These are phyloP conservation scores for Batillaria attramentaria DNA, from an alignment of 1,140 invertebrate genomes.

Conservation along the genomic window DNA sequence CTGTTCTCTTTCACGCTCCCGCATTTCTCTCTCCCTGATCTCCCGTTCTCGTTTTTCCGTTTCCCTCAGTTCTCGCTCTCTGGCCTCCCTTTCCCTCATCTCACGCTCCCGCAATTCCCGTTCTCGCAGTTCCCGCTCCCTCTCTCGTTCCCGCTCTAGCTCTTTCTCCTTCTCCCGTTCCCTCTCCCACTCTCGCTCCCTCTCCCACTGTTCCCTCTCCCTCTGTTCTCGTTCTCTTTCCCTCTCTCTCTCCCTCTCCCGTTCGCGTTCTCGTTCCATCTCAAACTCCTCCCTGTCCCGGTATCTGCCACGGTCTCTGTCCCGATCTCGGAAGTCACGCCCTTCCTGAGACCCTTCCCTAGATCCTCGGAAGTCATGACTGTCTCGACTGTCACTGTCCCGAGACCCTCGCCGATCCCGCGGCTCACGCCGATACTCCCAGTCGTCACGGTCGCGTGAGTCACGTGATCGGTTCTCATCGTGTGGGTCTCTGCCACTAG, in stretches of 20 bases:
- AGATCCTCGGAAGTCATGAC: conserved; percentile 30
- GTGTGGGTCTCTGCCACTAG: conserved; percentile 23
- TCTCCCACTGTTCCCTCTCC: conserved; percentile 17
- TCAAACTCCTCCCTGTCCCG: conserved; percentile 37
- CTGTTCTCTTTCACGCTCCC: conserved; percentile 34
- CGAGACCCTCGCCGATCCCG: conserved; percentile 33
- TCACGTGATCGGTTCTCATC: conserved; percentile 40
- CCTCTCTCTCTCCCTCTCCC: conserved; percentile 52
- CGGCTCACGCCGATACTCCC: conserved; percentile 27
- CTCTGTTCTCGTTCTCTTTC: conserved; percentile 52
- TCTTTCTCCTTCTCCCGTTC: conserved; percentile 37
- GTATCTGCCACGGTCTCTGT: conserved; percentile 37
- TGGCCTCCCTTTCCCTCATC: conserved; percentile 53
- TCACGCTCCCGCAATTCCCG: conserved; percentile 60
- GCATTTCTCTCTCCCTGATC: conserved; percentile 57
- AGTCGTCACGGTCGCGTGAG: conserved; percentile 40
- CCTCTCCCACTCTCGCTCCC: conserved; percentile 49
- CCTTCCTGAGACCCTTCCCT: conserved; percentile 42
- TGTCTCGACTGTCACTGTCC: conserved; percentile 42
- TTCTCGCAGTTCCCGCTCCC: conserved; percentile 71
- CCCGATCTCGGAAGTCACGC: conserved; percentile 38
- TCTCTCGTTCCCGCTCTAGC: conserved; percentile 66
- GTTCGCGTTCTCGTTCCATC: conserved; percentile 44
- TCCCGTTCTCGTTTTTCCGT: conserved; percentile 39
- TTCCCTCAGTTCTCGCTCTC: conserved; percentile 53